Base-by-base conservation (phyloP, 2,797 vertebrate species). In the Typhlichthys subterraneus region DNA sequence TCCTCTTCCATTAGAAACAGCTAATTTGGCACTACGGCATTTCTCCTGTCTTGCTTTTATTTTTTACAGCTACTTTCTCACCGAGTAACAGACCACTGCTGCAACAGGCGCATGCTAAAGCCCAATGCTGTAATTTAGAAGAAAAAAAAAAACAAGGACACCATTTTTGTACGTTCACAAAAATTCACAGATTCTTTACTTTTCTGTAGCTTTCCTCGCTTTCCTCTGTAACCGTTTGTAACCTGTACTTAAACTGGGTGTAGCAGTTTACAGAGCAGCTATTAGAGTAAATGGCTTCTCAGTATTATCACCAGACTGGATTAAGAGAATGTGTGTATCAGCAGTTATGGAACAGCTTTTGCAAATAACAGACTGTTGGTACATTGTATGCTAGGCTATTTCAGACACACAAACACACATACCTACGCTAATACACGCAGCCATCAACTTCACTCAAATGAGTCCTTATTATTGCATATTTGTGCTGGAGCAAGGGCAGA, bases 171-270 rank as follows among this genome's bases (percentile, higher is more conserved):
- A 65, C 69, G 63, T 88, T 85, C 67, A 70, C 53, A 13, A 58
- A 63, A 19, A 55, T 57, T 73, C 72, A 78, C 75, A 38, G 49
- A 29, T 46, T 64, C 75, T 67, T 75, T 79, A 70, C 55, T 6
- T 46, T 45, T 31, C 60, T 79, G 59, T 65, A 73, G 69, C 79
- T 78, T 68, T 69, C 71, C 72, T 75, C 60, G 69, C 79, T 78
- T 68, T 69, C 71, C 72, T 75, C 60, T 65, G 70, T 82, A 70
- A 66, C 71, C 72, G 77, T 82, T 78, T 86, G 83, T 65, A 88
- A 87, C 87, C 79, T 88, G 84, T 86, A 90, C 72, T 92, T 92
- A 90, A 85, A 86, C 65, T 71, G 87, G 89, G 89, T 87, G 91
- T 87, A 84, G 80, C 82, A 88, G 82, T 87, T 88, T 88, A 76